Percentiles rank a stretch among this genome's conserved stretches.
Conservation (phyloP, 1,140 invertebrate species). For the Caenorhabditis inopinata region DNA sequence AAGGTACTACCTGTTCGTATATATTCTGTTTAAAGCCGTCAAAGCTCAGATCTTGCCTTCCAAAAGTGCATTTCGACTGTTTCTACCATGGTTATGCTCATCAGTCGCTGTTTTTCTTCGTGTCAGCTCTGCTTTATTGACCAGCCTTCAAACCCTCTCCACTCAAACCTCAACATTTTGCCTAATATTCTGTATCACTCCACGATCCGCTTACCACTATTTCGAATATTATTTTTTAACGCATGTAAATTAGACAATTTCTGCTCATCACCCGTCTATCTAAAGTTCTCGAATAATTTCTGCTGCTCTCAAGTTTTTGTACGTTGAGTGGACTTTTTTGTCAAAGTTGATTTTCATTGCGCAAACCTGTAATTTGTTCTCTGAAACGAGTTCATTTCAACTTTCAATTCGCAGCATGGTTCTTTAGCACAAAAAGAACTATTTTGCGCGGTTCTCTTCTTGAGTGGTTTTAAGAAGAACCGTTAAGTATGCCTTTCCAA, state of each 20-base stretch:
- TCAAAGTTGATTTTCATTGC: no score
- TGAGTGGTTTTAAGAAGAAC: neutral
- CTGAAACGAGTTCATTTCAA: neutral
- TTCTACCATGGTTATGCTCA: neutral
- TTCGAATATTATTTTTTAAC: conserved; percentile 6
- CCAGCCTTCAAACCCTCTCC: neutral
- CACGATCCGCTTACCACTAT: neutral
- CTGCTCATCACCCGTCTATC: neutral
- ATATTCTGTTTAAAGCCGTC: neutral
- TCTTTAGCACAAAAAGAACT: conserved; percentile 19
- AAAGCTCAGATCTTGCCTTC: neutral
- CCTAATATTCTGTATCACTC: neutral
- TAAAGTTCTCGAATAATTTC: no score
- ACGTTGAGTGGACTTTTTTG: no score
- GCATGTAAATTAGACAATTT: conserved; percentile 11
- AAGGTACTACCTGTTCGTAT: neutral
- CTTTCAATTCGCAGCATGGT: neutral
- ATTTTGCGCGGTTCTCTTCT: neutral
- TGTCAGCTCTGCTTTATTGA: conserved; percentile 22
- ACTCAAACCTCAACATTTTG: neutral
- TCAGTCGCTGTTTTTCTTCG: neutral
- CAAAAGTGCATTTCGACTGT: conserved; percentile 4
- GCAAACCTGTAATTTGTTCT: no score
- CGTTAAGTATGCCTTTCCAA: conserved; percentile 3
- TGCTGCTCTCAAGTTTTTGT: no score